Evolutionary conservation across 2,888 invertebrate genomes (phyloP).

Genomic region (Chrysolina oricalcia): DNA sequence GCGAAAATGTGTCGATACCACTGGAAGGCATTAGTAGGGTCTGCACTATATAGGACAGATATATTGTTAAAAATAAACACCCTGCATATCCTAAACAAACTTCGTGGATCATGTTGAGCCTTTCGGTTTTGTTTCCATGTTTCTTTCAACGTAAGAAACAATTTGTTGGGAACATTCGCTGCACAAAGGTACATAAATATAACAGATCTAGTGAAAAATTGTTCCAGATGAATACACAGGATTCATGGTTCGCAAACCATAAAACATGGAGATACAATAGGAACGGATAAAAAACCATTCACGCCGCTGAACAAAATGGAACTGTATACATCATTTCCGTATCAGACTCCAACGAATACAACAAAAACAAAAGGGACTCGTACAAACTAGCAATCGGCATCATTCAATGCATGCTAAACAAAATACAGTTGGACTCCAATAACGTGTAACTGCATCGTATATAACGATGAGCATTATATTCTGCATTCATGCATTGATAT

Average conservation of each 20-base stretch:
- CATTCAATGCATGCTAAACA: slow-evolving; percentile 45
- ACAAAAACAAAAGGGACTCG: slow-evolving; percentile 46
- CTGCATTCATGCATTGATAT: slow-evolving; percentile 62
- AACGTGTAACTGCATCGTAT: slow-evolving; percentile 61
- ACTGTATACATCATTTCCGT: slow-evolving; percentile 36
- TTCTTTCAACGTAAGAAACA: too few species aligned
- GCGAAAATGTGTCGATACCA: too few species aligned
- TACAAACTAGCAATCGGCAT: slow-evolving; percentile 38
- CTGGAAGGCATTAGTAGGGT: too few species aligned
- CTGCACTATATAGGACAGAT: too few species aligned
- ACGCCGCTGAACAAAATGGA: slow-evolving; percentile 30
- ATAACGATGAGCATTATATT: slow-evolving; percentile 62
- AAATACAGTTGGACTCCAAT: slow-evolving; percentile 58
- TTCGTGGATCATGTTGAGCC: too few species aligned
- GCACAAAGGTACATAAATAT: background rate
- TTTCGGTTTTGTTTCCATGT: too few species aligned
- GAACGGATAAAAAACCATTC: slow-evolving; percentile 30
- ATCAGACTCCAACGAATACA: slow-evolving; percentile 50
- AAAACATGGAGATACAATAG: background rate
- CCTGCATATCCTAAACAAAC: too few species aligned
- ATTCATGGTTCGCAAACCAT: slow-evolving; percentile 5
- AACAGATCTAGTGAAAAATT: background rate
- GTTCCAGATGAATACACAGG: background rate
- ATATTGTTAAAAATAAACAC: too few species aligned
- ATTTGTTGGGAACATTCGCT: background rate